phyloP scores from a whole-genome alignment of 2,113 vertebrate genomes.

The Ictalurus furcatus region DNA sequence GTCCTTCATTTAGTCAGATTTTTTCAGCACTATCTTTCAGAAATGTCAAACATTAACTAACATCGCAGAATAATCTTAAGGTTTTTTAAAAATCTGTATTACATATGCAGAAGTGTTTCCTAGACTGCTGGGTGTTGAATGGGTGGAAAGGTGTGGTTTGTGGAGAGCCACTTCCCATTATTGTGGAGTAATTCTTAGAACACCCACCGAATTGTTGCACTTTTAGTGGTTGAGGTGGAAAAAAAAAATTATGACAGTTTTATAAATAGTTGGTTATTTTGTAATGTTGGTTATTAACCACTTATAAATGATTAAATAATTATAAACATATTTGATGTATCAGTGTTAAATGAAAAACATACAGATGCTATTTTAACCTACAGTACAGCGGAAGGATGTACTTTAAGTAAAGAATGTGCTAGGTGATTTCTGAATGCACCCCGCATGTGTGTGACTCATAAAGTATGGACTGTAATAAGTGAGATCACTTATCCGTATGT shows the following conservation, averaged over 20 bases:
- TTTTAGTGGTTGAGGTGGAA: not conserved
- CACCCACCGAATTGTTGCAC: not conserved
- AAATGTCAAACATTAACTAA: constrained; percentile 26
- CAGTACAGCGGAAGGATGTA: not conserved
- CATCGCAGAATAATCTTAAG: not conserved
- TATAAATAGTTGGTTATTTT: not conserved
- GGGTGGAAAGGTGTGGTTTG: constrained; percentile 44
- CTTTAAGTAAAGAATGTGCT: constrained; percentile 16
- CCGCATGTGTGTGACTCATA: constrained; percentile 45
- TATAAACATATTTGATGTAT: not conserved
- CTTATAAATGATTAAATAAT: not conserved
- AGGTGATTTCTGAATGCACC: constrained; percentile 35
- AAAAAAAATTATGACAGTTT: not conserved
- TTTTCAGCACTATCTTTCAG: not conserved
- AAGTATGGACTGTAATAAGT: constrained; percentile 6
- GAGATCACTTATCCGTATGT: constrained; percentile 45
- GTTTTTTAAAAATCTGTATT: not conserved
- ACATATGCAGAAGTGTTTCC: constrained; percentile 4
- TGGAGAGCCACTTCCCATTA: constrained; percentile 37
- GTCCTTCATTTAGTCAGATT: no score
- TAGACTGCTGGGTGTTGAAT: constrained; percentile 39
- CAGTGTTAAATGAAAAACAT: not conserved
- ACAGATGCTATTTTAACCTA: not conserved
- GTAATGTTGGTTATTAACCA: no score
- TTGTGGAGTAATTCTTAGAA: constrained; percentile 44